phyloP scores from a whole-genome alignment of 2,888 invertebrate species.

The Xiphydria camelus region DNA sequence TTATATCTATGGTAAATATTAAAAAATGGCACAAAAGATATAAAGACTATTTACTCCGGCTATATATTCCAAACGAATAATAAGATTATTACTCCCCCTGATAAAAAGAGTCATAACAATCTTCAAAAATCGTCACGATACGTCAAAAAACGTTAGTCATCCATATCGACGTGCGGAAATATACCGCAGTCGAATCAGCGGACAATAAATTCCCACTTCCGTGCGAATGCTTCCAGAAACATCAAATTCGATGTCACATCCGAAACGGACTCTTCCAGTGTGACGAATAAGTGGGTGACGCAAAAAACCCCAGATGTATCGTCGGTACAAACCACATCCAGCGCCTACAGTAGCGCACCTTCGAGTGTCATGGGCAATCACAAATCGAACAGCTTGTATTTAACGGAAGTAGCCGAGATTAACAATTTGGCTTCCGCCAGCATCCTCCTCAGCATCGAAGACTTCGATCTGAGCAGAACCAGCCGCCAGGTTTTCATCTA shows the following conservation, averaged over 20 bases:
- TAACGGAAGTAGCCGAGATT: conserved; percentile 43
- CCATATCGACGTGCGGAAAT: too few species aligned
- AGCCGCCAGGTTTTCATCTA: conserved; percentile 54
- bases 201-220: not conserved
- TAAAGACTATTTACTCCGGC: too few species aligned
- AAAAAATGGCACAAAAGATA: too few species aligned
- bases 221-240: conserved; percentile 30
- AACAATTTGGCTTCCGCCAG: conserved; percentile 50
- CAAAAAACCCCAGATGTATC: conserved; percentile 48
- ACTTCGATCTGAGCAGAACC: conserved; percentile 52
- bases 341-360: conserved; percentile 54
- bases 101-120: too few species aligned
- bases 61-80: too few species aligned
- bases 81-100: too few species aligned
- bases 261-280: conserved; percentile 44
- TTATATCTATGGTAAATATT: too few species aligned
- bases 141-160: too few species aligned
- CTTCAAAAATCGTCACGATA: too few species aligned
- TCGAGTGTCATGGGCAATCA: conserved; percentile 55
- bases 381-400: conserved; percentile 45
- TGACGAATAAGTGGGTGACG: conserved; percentile 49
- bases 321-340: conserved; percentile 53
- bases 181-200: not conserved
- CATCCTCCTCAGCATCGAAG: conserved; percentile 51
- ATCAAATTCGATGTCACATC: conserved; percentile 49